A percentile compares a stretch with the other conserved stretches of the same genome.
Conservation (phyloP, 2,797 vertebrate genomes). For the Melanotaenia pygmaea region DNA sequence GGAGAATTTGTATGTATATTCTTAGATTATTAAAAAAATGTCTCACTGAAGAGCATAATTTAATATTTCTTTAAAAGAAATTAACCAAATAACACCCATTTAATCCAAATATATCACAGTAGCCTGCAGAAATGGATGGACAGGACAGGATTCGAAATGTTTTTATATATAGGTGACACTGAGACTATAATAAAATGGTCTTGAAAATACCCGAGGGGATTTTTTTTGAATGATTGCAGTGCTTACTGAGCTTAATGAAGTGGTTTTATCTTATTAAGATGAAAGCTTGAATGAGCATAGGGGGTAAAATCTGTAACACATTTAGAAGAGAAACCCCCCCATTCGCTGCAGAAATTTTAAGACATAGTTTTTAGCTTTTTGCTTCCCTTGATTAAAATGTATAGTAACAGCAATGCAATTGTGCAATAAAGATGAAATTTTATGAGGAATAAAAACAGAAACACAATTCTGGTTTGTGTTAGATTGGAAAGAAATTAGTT, state of each 20-base stretch:
- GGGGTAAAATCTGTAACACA: slow-evolving; percentile 34
- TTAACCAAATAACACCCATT: slow-evolving; percentile 26
- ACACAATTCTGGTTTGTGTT: slow-evolving; percentile 12
- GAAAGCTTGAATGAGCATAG: slow-evolving; percentile 27
- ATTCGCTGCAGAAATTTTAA: slow-evolving; percentile 5
- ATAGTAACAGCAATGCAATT: slow-evolving; percentile 3
- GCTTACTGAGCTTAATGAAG: slow-evolving; percentile 54
- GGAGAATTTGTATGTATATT: slow-evolving; percentile 26
- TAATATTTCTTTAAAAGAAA: slow-evolving; percentile 17
- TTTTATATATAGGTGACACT: slow-evolving; percentile 15
- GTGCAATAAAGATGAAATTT: neutral
- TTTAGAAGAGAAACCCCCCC: slow-evolving; percentile 18
- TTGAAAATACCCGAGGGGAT: slow-evolving; percentile 42
- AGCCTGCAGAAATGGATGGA: slow-evolving; percentile 44
- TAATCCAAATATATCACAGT: slow-evolving; percentile 32
- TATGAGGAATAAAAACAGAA: slow-evolving; percentile 11
- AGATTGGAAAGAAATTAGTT: slow-evolving; percentile 30
- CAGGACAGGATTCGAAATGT: slow-evolving; percentile 39
- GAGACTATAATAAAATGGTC: slow-evolving; percentile 13
- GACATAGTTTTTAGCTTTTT: slow-evolving; percentile 1
- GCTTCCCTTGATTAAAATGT: slow-evolving; percentile 20
- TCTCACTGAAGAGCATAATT: slow-evolving; percentile 37
- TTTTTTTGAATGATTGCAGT: slow-evolving; percentile 25
- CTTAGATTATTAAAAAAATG: slow-evolving; percentile 10
- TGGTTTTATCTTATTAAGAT: slow-evolving; percentile 59